Conservation (phyloP, 2,113 vertebrate species). For the Pteropus alecto region DNA sequence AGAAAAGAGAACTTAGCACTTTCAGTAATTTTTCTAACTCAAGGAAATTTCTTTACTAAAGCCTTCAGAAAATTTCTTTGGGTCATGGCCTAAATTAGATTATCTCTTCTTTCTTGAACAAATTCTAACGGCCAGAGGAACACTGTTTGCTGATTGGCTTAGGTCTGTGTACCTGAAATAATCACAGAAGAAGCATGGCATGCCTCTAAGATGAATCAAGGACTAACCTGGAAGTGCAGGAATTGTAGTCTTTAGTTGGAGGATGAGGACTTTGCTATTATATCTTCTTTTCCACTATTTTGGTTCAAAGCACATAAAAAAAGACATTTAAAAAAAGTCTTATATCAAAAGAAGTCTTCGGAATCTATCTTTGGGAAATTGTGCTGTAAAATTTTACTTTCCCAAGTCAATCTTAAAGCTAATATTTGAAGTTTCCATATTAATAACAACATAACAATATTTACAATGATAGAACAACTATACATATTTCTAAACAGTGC, state of each 20-base stretch:
- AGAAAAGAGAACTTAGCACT: background rate
- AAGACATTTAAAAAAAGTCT: background rate
- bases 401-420: background rate
- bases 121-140: background rate
- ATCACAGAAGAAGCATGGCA: background rate
- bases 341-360: background rate
- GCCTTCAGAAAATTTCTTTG: background rate
- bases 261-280: background rate
- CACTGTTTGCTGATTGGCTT: background rate
- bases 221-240: background rate
- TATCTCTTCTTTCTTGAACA: background rate
- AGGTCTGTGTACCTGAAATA: background rate
- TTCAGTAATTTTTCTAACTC: background rate
- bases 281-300: background rate
- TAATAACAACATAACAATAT: background rate
- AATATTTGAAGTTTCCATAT: slow-evolving; percentile 22
- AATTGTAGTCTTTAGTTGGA: background rate
- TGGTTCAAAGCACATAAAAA: background rate
- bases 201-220: background rate
- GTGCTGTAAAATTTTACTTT: background rate
- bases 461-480: background rate
- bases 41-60: background rate
- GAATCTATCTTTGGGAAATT: background rate
- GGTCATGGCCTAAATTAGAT: background rate
- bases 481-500: background rate